Base-by-base conservation (phyloP, 2,113 vertebrate species). In the Tupaia tana region DNA sequence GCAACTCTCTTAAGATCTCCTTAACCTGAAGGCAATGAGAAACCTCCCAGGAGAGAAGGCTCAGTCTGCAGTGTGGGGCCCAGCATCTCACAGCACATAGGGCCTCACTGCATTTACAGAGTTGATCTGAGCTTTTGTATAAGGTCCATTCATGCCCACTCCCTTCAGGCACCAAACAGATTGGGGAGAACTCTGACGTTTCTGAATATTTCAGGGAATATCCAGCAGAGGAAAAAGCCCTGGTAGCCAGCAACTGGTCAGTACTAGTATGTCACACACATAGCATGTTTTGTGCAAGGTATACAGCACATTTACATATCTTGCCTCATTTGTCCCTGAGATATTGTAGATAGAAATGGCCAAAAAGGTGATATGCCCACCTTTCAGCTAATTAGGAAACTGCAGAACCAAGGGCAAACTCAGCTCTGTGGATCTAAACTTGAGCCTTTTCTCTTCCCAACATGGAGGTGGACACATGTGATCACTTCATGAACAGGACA, bases 191-290 rank as follows among this genome's bases (percentile, higher is more conserved):
- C 14, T 22, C 43, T 6, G 6, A 56, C 58, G 54, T 61, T 16
- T 43, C 19, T 29, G 43, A 43, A 43, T 43, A 43, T 64, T 15
- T 20, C 11, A 22, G 64, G 14, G 3, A 56, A 31, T 58, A 70
- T 19, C 1, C 25, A 70, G n/a, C 4, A 27, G 43, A 78, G 24
- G 27, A 27, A 29, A 73, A 64, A 15, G 9, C 20, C 24, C 56
- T 19, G 31, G 8, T n/a, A 13, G 29, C 25, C 58, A 70, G 14
- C 56, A 27, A 9, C 31, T 16, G 14, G 12, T 43, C 56, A 70
- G 31, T 8, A 29, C 6, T 11, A 11, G 8, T 0, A n/a, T 0
- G 2, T 24, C 19, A 54, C 34, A 4, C 0, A 3, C 3, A 3
- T 1, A 6, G 66, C 15, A 14, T n/a, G 14, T 15, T 66, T 64